A percentile compares a stretch with the other conserved stretches of the same genome.
These are phyloP conservation scores for Tribolium freemani DNA, from an alignment of 2,888 invertebrate species.

Conservation along the genomic window DNA sequence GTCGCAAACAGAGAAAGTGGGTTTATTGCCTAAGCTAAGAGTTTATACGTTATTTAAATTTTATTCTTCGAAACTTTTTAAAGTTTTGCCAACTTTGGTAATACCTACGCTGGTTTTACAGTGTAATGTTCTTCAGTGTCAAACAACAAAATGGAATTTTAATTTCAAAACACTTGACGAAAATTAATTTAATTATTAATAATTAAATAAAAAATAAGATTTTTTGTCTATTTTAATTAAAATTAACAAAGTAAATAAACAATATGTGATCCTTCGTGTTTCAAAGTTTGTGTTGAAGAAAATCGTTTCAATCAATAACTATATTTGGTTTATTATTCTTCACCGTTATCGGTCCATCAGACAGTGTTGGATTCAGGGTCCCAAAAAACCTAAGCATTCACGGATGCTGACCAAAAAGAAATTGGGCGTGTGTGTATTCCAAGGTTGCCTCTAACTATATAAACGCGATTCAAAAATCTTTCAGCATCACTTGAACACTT, in stretches of 20 bases:
- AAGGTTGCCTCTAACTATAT: conserved; percentile 18
- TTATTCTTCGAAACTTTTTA: neutral
- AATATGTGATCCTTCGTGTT: no score
- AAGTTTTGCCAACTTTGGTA: neutral
- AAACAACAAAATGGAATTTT: neutral
- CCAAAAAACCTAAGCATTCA: conserved; percentile 9
- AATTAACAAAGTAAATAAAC: no score
- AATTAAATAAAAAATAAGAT: neutral
- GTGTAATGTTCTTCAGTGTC: neutral
- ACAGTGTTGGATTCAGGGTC: neutral
- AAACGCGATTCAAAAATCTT: conserved; percentile 18
- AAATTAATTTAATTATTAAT: no score
- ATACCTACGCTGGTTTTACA: neutral
- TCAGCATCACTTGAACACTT: conserved; percentile 29
- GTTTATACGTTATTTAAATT: neutral
- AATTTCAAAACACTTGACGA: neutral
- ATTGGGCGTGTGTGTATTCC: conserved; percentile 26
- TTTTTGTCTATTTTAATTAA: no score
- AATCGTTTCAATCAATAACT: neutral
- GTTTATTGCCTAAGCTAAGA: neutral
- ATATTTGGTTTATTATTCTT: neutral
- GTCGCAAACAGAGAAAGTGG: neutral
- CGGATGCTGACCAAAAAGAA: conserved; percentile 31
- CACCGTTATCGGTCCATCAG: neutral
- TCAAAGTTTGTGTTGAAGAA: no score